A percentile compares a stretch with the other conserved stretches of the same genome.
phyloP scores from a whole-genome alignment of 35 echinoderm and acorn worm species.

The Apostichopus californicus region DNA sequence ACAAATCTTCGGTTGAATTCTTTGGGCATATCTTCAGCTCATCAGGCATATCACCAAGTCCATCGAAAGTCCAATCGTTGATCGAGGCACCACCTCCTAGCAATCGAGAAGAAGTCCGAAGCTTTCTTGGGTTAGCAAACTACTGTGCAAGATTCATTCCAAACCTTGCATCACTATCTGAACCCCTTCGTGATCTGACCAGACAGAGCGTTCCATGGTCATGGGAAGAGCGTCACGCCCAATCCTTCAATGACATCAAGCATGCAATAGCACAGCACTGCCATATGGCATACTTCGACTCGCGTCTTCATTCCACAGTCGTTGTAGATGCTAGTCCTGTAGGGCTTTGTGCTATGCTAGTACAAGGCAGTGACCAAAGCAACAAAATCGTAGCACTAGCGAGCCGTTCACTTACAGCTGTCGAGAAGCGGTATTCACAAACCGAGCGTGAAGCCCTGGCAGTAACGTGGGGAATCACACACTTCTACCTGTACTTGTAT shows the following conservation, averaged over 20 bases:
- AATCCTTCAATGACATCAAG: slow-evolving; percentile 57
- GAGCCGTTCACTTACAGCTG: slow-evolving; percentile 45
- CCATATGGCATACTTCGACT: slow-evolving; percentile 64
- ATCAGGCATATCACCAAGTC: slow-evolving; percentile 70
- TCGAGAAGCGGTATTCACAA: slow-evolving; percentile 73
- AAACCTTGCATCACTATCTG: neutral
- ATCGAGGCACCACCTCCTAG: slow-evolving; percentile 53
- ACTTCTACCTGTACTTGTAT: slow-evolving; percentile 68
- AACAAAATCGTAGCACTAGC: slow-evolving; percentile 46
- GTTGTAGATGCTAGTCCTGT: slow-evolving; percentile 67
- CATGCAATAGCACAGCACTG: slow-evolving; percentile 53
- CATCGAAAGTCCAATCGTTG: slow-evolving; percentile 61
- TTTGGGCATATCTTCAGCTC: slow-evolving; percentile 70
- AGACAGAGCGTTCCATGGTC: neutral
- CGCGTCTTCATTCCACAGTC: slow-evolving; percentile 13
- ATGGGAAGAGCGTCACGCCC: slow-evolving; percentile 31
- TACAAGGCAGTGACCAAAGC: slow-evolving; percentile 31
- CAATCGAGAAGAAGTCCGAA: slow-evolving; percentile 67
- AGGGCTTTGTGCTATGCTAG: slow-evolving; percentile 57
- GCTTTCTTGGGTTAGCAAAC: slow-evolving; percentile 67
- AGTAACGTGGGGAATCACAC: slow-evolving; percentile 41
- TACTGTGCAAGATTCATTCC: slow-evolving; percentile 72
- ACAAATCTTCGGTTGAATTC: slow-evolving; percentile 45
- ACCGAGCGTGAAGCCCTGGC: slow-evolving; percentile 73
- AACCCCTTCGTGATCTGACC: neutral